Percentiles rank a stretch among this genome's conserved stretches.
These are phyloP conservation scores for Trissolcus japonicus DNA, from an alignment of 2,888 invertebrate genomes.

Conservation along the genomic window DNA sequence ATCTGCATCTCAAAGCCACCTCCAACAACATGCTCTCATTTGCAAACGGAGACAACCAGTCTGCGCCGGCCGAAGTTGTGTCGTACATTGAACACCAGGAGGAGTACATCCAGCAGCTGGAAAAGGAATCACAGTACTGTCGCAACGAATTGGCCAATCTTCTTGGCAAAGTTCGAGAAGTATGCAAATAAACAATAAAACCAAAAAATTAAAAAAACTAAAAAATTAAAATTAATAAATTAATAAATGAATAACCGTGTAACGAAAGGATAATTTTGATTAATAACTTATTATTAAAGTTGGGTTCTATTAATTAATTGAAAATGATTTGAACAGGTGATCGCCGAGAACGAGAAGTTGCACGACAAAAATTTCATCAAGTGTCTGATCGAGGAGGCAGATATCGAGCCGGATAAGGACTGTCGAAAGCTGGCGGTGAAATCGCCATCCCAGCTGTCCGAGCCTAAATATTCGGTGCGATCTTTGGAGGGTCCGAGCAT, in stretches of 20 bases:
- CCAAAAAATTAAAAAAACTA: not conserved
- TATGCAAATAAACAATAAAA: conserved; percentile 38
- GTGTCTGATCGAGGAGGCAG: conserved; percentile 78
- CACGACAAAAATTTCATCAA: conserved; percentile 85
- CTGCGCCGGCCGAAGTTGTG: conserved; percentile 82
- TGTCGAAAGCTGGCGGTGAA: conserved; percentile 25
- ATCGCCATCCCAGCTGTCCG: conserved; percentile 29
- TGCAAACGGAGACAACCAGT: conserved; percentile 24
- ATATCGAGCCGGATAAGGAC: conserved; percentile 61
- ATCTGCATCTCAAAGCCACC: conserved; percentile 48
- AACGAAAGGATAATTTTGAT: too few relatives aligned
- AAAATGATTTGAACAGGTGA: conserved; percentile 74
- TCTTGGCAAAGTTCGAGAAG: conserved; percentile 89
- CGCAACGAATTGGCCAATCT: conserved; percentile 87
- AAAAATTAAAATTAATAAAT: not conserved
- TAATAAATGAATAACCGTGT: too few relatives aligned
- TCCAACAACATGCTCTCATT: conserved; percentile 30
- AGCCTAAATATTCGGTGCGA: conserved; percentile 60
- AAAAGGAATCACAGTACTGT: conserved; percentile 90
- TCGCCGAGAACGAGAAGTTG: conserved; percentile 88
- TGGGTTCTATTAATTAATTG: too few relatives aligned
- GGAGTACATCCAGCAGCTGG: conserved; percentile 90
- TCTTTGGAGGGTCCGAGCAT: conserved; percentile 85
- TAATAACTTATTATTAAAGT: too few relatives aligned
- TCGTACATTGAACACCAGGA: conserved; percentile 90